Evolutionary conservation across 2,113 vertebrate species (phyloP).

Genomic region (Solea solea): DNA sequence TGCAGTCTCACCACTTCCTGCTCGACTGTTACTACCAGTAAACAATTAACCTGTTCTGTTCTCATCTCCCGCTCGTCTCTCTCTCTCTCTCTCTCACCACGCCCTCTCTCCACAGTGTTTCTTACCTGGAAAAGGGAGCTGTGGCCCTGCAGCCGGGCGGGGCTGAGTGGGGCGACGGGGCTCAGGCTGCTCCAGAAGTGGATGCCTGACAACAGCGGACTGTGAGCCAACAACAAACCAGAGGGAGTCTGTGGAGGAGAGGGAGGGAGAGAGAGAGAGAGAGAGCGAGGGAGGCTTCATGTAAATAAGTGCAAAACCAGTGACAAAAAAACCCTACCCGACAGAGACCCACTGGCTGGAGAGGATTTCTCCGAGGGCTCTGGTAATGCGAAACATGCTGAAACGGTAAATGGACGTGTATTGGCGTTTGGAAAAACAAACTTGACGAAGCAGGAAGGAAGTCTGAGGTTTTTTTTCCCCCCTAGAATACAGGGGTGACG

Average conservation of each 20-base stretch:
- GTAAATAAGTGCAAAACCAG: slow-evolving; percentile 43
- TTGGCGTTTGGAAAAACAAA: slow-evolving; percentile 76
- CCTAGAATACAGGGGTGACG: slow-evolving; percentile 63
- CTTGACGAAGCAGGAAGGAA: slow-evolving; percentile 74
- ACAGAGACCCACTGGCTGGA: slow-evolving; percentile 1
- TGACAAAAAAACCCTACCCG: slow-evolving; percentile 24
- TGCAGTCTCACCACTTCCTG: slow-evolving; percentile 41
- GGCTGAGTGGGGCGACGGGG: slow-evolving; percentile 92
- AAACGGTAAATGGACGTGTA: slow-evolving; percentile 59
- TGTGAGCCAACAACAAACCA: slow-evolving; percentile 92
- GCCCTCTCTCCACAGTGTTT: slow-evolving; percentile 1
- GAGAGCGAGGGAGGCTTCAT: slow-evolving; percentile 5
- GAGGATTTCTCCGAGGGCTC: slow-evolving; percentile 34
- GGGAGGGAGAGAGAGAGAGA: slow-evolving; percentile 16
- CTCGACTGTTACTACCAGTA: slow-evolving; percentile 18
- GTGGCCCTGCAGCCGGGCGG: slow-evolving; percentile 94
- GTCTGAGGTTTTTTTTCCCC: slow-evolving; percentile 76
- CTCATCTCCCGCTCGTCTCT: not conserved
- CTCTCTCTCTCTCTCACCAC: not conserved
- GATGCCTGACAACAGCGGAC: slow-evolving; percentile 92
- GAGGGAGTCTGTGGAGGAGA: slow-evolving; percentile 86
- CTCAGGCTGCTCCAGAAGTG: slow-evolving; percentile 98
- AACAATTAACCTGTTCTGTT: slow-evolving; percentile 19
- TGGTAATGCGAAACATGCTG: slow-evolving; percentile 63
- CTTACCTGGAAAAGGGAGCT: slow-evolving; percentile 93